Evolutionary conservation across 2,888 invertebrate genomes (phyloP).

Genomic region (Holacanthella duospinosa): DNA sequence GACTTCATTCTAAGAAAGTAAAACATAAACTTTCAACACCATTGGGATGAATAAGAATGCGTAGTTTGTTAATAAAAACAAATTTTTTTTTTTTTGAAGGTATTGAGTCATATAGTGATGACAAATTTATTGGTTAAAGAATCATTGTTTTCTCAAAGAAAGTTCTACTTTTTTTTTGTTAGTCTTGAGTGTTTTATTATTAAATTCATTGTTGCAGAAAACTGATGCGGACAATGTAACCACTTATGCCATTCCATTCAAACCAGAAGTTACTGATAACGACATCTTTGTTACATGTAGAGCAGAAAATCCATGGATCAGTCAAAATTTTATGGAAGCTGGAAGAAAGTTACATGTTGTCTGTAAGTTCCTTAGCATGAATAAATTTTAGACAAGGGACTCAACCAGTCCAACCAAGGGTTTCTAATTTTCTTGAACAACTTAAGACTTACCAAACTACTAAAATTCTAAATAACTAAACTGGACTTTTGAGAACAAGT

Average conservation of each 20-base stretch:
- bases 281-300: constrained; percentile 71
- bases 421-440: not conserved
- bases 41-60: not conserved
- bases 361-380: constrained; percentile 55
- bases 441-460: not conserved
- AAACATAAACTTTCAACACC: not conserved
- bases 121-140: not conserved
- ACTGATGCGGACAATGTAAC: constrained; percentile 47
- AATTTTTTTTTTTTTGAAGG: not conserved
- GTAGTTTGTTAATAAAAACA: too few species aligned
- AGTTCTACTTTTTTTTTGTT: not conserved
- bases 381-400: not conserved
- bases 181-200: not conserved
- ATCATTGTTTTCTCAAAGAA: too few species aligned
- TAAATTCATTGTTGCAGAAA: constrained; percentile 29
- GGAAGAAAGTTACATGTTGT: constrained; percentile 65
- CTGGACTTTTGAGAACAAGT: too few species aligned
- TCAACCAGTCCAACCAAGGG: not conserved
- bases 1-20: not conserved
- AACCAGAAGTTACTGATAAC: constrained; percentile 66
- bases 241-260: constrained; percentile 59
- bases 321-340: constrained; percentile 67
- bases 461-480: too few species aligned
- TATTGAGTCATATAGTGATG: not conserved
- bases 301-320: constrained; percentile 77